A percentile compares a stretch with the other conserved stretches of the same genome.
phyloP scores from a whole-genome alignment of 2,797 vertebrate species.

The Melanotaenia maccullochi region DNA sequence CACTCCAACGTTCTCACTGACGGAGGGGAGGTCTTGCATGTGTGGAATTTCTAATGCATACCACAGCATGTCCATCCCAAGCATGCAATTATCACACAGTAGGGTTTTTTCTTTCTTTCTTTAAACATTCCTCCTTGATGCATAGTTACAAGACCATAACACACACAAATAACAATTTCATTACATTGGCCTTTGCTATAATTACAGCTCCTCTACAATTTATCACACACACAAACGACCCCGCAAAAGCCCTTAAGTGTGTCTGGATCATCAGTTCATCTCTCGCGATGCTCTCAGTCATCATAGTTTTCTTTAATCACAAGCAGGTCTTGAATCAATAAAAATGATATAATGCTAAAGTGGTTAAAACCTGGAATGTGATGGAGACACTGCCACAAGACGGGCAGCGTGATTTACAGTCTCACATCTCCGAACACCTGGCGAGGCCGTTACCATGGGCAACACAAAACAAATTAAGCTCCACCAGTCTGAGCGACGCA shows the following conservation, averaged over 20 bases:
- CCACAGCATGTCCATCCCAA: constrained; percentile 40
- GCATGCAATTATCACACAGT: constrained; percentile 66
- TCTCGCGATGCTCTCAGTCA: constrained; percentile 47
- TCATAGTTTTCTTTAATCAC: constrained; percentile 41
- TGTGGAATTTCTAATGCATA: constrained; percentile 58
- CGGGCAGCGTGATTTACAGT: constrained; percentile 37
- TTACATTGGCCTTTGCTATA: constrained; percentile 49
- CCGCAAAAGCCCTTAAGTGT: constrained; percentile 37
- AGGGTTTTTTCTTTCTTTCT: constrained; percentile 36
- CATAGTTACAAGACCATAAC: constrained; percentile 81
- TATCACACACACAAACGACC: constrained; percentile 37
- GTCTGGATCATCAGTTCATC: constrained; percentile 38
- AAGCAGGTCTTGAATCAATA: constrained; percentile 23
- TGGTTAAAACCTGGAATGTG: constrained; percentile 16
- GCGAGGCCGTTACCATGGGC: constrained; percentile 25
- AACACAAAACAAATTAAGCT: constrained; percentile 35
- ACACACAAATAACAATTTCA: constrained; percentile 80
- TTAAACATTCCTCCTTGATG: constrained; percentile 45
- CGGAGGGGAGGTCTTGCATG: constrained; percentile 40
- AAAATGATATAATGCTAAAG: constrained; percentile 26
- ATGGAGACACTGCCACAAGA: constrained; percentile 16
- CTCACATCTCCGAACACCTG: constrained; percentile 21
- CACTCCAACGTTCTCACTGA: constrained; percentile 17
- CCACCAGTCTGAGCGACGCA: constrained; percentile 8
- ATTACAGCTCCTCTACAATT: constrained; percentile 54